Evolutionary conservation across 1,140 invertebrate genomes (phyloP).

Genomic region (Bombus waltoni): DNA sequence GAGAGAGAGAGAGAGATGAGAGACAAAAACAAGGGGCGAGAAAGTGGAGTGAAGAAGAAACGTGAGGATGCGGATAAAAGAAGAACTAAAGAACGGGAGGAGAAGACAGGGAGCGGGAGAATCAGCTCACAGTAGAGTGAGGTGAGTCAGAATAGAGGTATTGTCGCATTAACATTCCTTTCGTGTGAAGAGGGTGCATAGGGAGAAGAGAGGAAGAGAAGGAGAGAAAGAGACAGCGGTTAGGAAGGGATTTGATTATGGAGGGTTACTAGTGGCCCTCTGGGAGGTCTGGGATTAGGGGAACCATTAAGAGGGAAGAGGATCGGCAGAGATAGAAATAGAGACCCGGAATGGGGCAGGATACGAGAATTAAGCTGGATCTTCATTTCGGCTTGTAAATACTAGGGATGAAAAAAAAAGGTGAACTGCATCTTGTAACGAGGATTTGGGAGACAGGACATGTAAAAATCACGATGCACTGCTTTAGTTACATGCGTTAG

Average conservation of each 20-base stretch:
- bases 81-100: background rate
- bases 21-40: background rate
- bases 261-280: slow-evolving; percentile 71
- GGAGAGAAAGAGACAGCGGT: slow-evolving; percentile 56
- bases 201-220: slow-evolving; percentile 38
- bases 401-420: slow-evolving; percentile 25
- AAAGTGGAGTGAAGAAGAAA: slow-evolving; percentile 24
- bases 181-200: slow-evolving; percentile 79
- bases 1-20: background rate
- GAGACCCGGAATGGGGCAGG: slow-evolving; percentile 38
- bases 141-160: slow-evolving; percentile 66
- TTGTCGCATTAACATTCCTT: slow-evolving; percentile 83
- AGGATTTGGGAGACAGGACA: slow-evolving; percentile 12
- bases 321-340: slow-evolving; percentile 47
- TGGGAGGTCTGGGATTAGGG: slow-evolving; percentile 40
- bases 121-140: slow-evolving; percentile 49
- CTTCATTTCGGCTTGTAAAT: slow-evolving; percentile 46
- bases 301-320: slow-evolving; percentile 5
- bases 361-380: slow-evolving; percentile 57
- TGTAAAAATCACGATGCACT: background rate
- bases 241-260: slow-evolving; percentile 82
- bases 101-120: slow-evolving; percentile 37
- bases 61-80: slow-evolving; percentile 20
- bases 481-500: background rate
- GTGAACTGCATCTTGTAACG: slow-evolving; percentile 35